A percentile compares a stretch with the other conserved stretches of the same genome.
phyloP scores from a whole-genome alignment of 53 echinoderm and acorn worm genomes.

The Pentamera pediparva region DNA sequence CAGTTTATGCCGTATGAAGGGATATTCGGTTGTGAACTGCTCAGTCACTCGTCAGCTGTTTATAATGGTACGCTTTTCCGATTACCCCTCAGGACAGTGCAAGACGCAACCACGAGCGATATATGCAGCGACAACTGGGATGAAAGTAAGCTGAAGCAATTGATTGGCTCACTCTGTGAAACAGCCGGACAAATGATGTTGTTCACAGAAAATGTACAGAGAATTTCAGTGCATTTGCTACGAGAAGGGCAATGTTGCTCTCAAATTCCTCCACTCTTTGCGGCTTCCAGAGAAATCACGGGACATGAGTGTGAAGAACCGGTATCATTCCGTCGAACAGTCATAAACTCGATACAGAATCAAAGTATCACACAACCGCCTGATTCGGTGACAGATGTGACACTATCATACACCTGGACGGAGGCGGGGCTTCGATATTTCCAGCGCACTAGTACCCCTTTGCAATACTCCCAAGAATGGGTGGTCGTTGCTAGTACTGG shows the following conservation, averaged over 20 bases:
- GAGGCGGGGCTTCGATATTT: slow-evolving; percentile 7
- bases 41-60: neutral
- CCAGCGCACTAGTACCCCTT: neutral
- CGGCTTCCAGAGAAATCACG: too few species aligned
- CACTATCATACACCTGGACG: neutral
- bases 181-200: slow-evolving; percentile 51
- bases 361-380: too few species aligned
- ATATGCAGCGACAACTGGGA: slow-evolving; percentile 41
- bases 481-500: slow-evolving; percentile 16
- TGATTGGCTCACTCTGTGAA: slow-evolving; percentile 44
- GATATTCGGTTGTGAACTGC: slow-evolving; percentile 62
- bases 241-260: neutral
- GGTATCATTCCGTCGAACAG: too few species aligned
- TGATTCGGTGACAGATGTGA: neutral
- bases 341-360: too few species aligned
- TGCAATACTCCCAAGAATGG: neutral
- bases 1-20: slow-evolving; percentile 77
- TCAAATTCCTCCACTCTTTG: too few species aligned
- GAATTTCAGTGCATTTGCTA: neutral
- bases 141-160: slow-evolving; percentile 28
- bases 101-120: slow-evolving; percentile 29
- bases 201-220: slow-evolving; percentile 62
- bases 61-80: slow-evolving; percentile 64
- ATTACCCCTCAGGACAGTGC: slow-evolving; percentile 62
- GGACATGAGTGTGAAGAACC: too few species aligned